Conservation (phyloP, 2,797 vertebrate species). For the Cephalopachus bancanus region DNA sequence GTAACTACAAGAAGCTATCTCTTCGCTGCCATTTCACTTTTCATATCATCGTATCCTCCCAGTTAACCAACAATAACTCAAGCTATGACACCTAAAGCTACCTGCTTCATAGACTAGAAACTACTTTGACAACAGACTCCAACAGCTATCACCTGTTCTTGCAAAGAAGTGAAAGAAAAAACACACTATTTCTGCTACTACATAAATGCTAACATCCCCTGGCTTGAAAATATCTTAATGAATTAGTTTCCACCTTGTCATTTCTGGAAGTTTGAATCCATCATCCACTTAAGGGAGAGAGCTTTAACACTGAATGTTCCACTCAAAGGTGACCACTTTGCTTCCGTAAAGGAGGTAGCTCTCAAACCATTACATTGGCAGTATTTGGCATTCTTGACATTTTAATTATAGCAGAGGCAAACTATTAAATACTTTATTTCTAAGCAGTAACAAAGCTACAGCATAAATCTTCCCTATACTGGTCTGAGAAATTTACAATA, state of each 20-base stretch:
- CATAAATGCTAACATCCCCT: background rate
- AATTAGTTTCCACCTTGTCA: constrained; percentile 8
- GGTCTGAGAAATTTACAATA: constrained; percentile 64
- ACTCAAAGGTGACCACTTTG: constrained; percentile 59
- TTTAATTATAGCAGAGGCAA: constrained; percentile 68
- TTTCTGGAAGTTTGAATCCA: constrained; percentile 50
- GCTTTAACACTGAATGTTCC: background rate
- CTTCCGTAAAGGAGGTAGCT: constrained; percentile 77
- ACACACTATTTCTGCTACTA: background rate
- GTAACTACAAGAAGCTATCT: background rate
- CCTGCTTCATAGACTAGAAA: background rate
- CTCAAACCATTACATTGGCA: constrained; percentile 69
- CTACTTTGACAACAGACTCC: background rate
- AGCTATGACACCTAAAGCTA: background rate
- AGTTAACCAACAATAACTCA: background rate
- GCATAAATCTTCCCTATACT: constrained; percentile 59
- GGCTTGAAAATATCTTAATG: constrained; percentile 48
- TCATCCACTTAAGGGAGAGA: constrained; percentile 36
- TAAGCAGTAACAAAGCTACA: constrained; percentile 55
- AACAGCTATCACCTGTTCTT: background rate
- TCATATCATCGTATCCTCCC: background rate
- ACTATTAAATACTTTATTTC: constrained; percentile 67
- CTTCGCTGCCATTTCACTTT: constrained; percentile 3
- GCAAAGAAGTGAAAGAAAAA: background rate
- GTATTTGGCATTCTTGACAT: constrained; percentile 75